These are phyloP conservation scores for Pyrocephalus nanus DNA, from an alignment of 2,797 vertebrate genomes.

Conservation along the genomic window DNA sequence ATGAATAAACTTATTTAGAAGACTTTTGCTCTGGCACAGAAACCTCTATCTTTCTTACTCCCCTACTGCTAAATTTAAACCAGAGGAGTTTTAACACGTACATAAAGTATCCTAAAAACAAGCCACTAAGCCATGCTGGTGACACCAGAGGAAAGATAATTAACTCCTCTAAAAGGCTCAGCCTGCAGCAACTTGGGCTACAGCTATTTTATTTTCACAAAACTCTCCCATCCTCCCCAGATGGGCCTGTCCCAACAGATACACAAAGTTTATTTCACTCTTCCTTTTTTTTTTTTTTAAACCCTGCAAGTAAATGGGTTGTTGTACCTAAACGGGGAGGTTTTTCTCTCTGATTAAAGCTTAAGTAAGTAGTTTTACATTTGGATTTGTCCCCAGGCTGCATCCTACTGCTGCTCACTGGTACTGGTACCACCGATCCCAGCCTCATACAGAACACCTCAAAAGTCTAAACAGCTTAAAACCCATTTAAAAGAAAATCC, in stretches of 20 bases:
- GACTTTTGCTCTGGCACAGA: neutral
- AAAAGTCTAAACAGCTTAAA: neutral
- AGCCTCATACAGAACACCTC: neutral
- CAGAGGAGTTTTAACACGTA: neutral
- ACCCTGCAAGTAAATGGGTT: neutral
- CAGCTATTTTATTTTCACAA: neutral
- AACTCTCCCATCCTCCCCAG: neutral
- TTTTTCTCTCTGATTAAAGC: neutral
- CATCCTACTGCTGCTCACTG: neutral
- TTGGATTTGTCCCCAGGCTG: neutral
- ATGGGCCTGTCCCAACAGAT: neutral
- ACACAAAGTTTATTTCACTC: neutral
- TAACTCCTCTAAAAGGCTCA: neutral
- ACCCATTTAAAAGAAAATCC: neutral
- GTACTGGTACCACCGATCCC: neutral
- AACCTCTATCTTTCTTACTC: neutral
- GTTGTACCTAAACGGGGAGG: neutral
- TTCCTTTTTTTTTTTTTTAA: accelerated
- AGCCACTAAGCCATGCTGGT: neutral
- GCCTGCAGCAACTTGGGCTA: neutral
- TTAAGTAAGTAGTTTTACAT: neutral
- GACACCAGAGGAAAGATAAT: neutral
- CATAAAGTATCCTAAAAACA: neutral
- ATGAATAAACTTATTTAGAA: neutral
- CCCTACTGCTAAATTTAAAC: neutral